These are phyloP conservation scores for Acronicta psi DNA, from an alignment of 2,888 invertebrate species.

Conservation along the genomic window DNA sequence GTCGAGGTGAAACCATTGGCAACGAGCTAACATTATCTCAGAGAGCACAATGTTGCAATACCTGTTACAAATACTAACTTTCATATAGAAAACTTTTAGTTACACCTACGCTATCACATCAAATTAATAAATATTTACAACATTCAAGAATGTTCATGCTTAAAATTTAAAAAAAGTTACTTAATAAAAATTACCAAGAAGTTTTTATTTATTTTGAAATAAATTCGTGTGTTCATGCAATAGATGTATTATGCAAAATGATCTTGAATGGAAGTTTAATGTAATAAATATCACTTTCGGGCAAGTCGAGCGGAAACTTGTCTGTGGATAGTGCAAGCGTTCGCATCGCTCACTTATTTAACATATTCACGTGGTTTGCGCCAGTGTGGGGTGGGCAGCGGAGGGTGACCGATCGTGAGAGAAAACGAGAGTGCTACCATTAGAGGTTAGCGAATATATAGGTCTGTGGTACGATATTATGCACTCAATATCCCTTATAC, in stretches of 20 bases:
- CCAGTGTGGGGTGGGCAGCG: constrained; percentile 70
- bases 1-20: constrained; percentile 28
- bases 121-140: constrained; percentile 1
- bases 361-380: constrained; percentile 58
- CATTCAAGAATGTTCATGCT: background rate
- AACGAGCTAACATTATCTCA: constrained; percentile 9
- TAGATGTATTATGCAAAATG: constrained; percentile 16
- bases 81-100: constrained; percentile 16
- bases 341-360: constrained; percentile 52
- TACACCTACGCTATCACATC: background rate
- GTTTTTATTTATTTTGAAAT: constrained; percentile 5
- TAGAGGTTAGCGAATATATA: constrained; percentile 46
- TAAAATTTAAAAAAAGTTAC: constrained; percentile 6
- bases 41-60: constrained; percentile 20
- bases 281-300: constrained; percentile 69
- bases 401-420: constrained; percentile 79
- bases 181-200: constrained; percentile 7
- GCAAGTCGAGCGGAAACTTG: constrained; percentile 54
- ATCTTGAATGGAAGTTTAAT: constrained; percentile 7
- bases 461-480: constrained; percentile 35
- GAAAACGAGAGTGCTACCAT: constrained; percentile 79
- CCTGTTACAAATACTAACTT: constrained; percentile 16
- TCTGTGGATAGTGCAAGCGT: constrained; percentile 59
- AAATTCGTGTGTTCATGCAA: constrained; percentile 19
- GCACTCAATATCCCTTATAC: no score